These are phyloP conservation scores for Synanthedon vespiformis DNA, from an alignment of 2,888 invertebrate genomes.

Conservation along the genomic window DNA sequence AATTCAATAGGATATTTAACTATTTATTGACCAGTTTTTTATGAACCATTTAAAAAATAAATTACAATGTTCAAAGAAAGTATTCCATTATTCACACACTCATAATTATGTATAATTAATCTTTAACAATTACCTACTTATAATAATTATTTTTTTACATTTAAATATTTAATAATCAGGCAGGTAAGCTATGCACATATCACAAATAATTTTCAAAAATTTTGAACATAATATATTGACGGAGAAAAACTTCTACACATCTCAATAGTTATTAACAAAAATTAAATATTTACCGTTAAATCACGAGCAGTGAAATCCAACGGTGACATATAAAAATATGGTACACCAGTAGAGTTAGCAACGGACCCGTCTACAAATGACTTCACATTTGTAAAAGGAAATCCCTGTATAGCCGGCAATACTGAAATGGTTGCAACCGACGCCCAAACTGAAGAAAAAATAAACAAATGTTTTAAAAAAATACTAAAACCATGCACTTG, in stretches of 20 bases:
- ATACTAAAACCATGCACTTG: too few species aligned
- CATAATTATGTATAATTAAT: too few species aligned
- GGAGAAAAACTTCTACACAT: background rate
- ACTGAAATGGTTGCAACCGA: conserved; percentile 78
- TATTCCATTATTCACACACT: too few species aligned
- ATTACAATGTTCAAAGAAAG: too few species aligned
- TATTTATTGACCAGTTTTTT: too few species aligned
- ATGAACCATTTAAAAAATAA: too few species aligned
- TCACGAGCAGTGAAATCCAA: conserved; percentile 78
- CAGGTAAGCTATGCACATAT: too few species aligned
- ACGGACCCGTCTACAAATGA: conserved; percentile 78
- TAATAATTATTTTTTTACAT: too few species aligned
- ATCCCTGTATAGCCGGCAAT: conserved; percentile 69
- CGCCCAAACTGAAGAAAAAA: conserved; percentile 74
- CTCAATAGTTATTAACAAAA: background rate
- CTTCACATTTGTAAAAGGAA: conserved; percentile 77
- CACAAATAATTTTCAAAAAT: too few species aligned
- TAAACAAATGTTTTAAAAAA: background rate
- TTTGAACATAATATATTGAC: background rate
- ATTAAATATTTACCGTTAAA: conserved; percentile 60
- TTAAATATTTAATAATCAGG: too few species aligned
- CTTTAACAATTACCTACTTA: too few species aligned
- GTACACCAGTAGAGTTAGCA: conserved; percentile 76
- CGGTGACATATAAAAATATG: conserved; percentile 80
- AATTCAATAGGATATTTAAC: too few species aligned